A percentile compares a stretch with the other conserved stretches of the same genome.
phyloP scores from a whole-genome alignment of 2,888 invertebrate species.

The Rutpela maculata region DNA sequence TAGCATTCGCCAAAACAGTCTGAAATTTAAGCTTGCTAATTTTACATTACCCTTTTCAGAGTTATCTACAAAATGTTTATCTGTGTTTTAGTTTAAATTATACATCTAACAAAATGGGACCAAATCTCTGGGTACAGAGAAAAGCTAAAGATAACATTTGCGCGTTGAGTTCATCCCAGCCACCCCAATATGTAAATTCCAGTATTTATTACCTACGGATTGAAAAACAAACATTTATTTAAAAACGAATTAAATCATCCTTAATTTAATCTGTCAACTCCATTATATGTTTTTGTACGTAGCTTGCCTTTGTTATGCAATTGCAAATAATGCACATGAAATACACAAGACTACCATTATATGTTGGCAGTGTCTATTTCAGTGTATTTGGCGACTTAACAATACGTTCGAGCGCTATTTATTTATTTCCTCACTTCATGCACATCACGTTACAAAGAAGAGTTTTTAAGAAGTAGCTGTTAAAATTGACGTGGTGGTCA shows the following conservation, averaged over 20 bases:
- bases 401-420: background rate
- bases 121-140: background rate
- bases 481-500: too few relatives aligned
- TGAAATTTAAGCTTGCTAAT: too few relatives aligned
- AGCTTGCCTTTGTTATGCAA: background rate
- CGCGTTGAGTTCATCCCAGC: background rate
- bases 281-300: background rate
- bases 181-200: background rate
- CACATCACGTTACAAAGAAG: too few relatives aligned
- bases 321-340: background rate
- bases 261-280: constrained; percentile 15
- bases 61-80: background rate
- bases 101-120: background rate
- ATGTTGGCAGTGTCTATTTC: background rate
- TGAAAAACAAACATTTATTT: background rate
- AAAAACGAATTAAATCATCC: background rate
- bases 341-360: background rate
- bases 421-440: background rate
- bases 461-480: too few relatives aligned
- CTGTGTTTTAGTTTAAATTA: background rate
- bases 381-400: too few relatives aligned
- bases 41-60: too few relatives aligned
- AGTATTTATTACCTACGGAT: background rate
- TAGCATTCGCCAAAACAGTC: too few relatives aligned
- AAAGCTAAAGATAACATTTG: background rate